phyloP scores from a whole-genome alignment of 2,113 vertebrate species.

The Rhinoptilus africanus region DNA sequence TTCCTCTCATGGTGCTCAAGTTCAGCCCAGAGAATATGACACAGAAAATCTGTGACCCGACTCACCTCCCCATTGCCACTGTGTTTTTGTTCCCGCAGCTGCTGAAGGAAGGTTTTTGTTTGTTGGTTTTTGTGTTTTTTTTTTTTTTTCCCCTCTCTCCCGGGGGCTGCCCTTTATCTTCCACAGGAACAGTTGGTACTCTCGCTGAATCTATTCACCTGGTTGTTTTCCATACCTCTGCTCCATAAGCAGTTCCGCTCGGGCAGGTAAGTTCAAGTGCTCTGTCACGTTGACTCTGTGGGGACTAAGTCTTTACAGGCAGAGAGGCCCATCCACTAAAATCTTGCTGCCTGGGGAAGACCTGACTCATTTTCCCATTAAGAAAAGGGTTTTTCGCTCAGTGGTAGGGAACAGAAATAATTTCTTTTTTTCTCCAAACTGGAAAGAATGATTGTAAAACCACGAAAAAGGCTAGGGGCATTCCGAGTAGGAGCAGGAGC shows the following conservation, averaged over 20 bases:
- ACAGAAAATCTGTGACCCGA: not conserved
- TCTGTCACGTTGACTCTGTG: not conserved
- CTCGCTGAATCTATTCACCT: not conserved
- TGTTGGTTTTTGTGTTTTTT: not conserved
- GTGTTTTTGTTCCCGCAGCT: not conserved
- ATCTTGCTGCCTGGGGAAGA: not conserved
- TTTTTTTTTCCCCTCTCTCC: not conserved
- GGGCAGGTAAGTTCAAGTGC: not conserved
- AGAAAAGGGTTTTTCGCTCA: not conserved
- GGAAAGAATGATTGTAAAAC: not conserved
- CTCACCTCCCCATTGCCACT: not conserved
- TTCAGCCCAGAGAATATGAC: not conserved
- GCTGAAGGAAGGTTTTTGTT: not conserved
- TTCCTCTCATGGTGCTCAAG: not conserved
- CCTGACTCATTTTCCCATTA: not conserved
- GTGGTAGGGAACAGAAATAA: not conserved
- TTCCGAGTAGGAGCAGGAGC: not conserved
- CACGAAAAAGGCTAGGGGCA: not conserved
- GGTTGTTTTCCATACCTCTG: not conserved
- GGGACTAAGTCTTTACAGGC: not conserved
- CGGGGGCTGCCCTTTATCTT: not conserved
- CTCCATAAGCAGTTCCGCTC: not conserved
- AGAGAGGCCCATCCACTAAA: not conserved
- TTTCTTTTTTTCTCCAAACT: not conserved
- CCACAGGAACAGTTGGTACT: not conserved